Percentiles rank a stretch among this genome's conserved stretches.
phyloP scores from a whole-genome alignment of 2,113 vertebrate genomes.

The Crocuta crocuta region DNA sequence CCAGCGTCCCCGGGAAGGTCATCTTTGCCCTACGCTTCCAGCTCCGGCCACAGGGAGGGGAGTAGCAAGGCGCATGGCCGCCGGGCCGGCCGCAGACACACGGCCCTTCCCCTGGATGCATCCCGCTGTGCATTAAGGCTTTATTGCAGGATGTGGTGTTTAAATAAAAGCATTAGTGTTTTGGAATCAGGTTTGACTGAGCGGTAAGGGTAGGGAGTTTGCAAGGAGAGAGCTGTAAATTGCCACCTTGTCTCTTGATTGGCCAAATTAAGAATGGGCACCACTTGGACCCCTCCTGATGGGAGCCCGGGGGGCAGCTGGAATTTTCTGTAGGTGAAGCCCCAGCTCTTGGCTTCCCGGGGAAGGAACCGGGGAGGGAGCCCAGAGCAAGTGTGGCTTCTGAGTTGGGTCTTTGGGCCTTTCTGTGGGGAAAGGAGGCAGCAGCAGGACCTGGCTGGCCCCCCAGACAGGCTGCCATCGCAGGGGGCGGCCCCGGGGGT shows the following conservation, averaged over 20 bases:
- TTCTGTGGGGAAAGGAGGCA: not conserved
- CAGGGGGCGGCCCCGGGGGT: not conserved
- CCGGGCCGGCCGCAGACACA: not conserved
- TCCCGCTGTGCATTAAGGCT: conserved; percentile 37
- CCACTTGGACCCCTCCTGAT: not conserved
- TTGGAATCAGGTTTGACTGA: conserved; percentile 37
- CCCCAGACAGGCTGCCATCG: fast-evolving
- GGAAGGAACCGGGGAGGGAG: not conserved
- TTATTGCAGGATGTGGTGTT: conserved; percentile 70
- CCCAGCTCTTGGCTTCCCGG: not conserved
- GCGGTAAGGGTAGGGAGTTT: conserved; percentile 54
- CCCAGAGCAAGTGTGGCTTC: conserved; percentile 66
- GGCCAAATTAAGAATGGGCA: conserved; percentile 44
- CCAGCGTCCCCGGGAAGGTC: conserved; percentile 47
- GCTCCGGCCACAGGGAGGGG: conserved; percentile 62
- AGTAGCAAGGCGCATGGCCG: not conserved
- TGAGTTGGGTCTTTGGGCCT: conserved; percentile 64
- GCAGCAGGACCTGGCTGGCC: too few species aligned
- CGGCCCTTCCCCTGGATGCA: not conserved
- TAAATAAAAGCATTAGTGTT: conserved; percentile 49
- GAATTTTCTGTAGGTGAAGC: not conserved
- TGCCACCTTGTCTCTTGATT: not conserved
- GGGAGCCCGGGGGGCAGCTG: not conserved
- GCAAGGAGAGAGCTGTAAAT: not conserved
- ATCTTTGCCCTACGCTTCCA: not conserved